These are phyloP conservation scores for Proteles cristata DNA, from an alignment of 2,113 vertebrate genomes.

Conservation along the genomic window DNA sequence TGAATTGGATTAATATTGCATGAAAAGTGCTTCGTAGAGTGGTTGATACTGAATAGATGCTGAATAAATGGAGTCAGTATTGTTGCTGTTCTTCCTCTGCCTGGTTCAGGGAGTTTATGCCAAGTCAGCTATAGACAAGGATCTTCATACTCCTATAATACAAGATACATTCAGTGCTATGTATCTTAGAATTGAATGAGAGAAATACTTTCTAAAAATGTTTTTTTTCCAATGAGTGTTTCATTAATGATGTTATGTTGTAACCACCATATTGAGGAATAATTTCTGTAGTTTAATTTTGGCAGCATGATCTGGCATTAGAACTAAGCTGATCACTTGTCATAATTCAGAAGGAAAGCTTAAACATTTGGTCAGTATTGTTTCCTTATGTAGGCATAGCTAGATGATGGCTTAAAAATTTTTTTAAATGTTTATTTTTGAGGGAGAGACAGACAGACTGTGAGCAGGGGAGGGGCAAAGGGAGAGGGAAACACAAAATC, in stretches of 20 bases:
- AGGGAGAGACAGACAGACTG: no score
- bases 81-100: constrained; percentile 15
- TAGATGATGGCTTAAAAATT: background rate
- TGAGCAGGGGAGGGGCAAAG: no score
- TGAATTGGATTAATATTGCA: background rate
- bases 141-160: background rate
- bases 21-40: background rate
- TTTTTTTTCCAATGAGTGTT: constrained; percentile 12
- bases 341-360: background rate
- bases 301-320: background rate
- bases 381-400: background rate
- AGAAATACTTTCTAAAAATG: background rate
- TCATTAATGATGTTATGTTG: background rate
- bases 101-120: background rate
- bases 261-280: background rate
- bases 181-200: background rate
- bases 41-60: background rate
- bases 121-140: background rate
- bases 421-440: no score
- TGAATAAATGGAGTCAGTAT: background rate
- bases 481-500: no score
- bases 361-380: background rate
- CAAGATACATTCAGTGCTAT: background rate
- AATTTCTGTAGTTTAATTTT: background rate
- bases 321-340: background rate